These are phyloP conservation scores for Lamellibrachia satsuma DNA, from an alignment of 2,888 invertebrate species.

Conservation along the genomic window DNA sequence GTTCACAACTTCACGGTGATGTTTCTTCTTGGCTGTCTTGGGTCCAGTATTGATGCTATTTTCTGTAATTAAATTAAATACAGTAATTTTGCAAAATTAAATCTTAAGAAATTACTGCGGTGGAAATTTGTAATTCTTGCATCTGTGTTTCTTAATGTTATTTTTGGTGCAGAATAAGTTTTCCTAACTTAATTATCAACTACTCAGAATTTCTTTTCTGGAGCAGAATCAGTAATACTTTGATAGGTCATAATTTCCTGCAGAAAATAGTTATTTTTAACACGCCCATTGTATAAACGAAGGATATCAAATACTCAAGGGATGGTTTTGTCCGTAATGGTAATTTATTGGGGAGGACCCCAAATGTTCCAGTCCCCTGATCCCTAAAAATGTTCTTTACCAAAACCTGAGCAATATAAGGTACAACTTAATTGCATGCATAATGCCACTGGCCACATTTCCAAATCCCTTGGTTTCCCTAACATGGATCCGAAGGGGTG, in stretches of 20 bases:
- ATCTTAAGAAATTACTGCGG: not conserved
- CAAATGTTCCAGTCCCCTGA: too few species aligned
- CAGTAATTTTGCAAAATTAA: not conserved
- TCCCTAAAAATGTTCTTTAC: too few species aligned
- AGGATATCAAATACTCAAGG: too few species aligned
- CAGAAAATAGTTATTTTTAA: too few species aligned
- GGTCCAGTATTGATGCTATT: not conserved
- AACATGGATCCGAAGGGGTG: not conserved
- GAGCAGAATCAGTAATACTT: too few species aligned
- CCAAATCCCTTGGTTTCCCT: not conserved
- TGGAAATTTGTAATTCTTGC: not conserved
- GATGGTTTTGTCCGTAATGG: too few species aligned
- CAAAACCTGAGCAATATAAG: too few species aligned
- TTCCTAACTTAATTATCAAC: not conserved
- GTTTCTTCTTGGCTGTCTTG: too few species aligned
- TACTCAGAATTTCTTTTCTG: not conserved
- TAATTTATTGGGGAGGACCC: too few species aligned
- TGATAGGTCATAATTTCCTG: too few species aligned
- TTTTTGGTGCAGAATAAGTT: not conserved
- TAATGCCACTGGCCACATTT: not conserved
- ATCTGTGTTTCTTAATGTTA: not conserved
- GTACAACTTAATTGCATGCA: not conserved
- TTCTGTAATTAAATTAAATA: not conserved
- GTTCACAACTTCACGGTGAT: too few species aligned
- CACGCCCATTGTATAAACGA: too few species aligned